Evolutionary conservation across 2,113 vertebrate species (phyloP).

Genomic region (Gallinago jamesoni): DNA sequence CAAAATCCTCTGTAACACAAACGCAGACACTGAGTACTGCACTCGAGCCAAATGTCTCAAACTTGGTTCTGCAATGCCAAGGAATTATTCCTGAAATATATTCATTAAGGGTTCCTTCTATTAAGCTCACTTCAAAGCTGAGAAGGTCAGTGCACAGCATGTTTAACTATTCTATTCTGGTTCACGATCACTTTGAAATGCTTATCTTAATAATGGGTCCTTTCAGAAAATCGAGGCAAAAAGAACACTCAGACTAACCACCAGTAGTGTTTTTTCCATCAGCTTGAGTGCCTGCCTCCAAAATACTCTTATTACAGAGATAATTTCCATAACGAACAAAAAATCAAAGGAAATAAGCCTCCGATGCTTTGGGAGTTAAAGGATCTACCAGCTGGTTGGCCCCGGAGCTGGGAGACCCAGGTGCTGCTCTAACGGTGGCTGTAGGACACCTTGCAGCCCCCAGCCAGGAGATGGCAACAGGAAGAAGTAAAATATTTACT

Average conservation of each 20-base stretch:
- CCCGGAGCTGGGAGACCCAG: background rate
- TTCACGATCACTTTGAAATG: background rate
- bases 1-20: background rate
- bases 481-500: background rate
- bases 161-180: background rate
- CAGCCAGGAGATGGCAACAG: background rate
- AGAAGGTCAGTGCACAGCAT: background rate
- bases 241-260: background rate
- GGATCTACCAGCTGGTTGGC: background rate
- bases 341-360: background rate
- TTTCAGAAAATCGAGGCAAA: background rate
- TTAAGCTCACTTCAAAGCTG: background rate
- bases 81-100: background rate
- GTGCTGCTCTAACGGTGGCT: background rate
- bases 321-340: background rate
- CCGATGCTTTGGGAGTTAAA: background rate
- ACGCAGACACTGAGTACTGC: background rate
- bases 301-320: background rate
- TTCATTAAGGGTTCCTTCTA: background rate
- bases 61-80: background rate
- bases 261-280: background rate
- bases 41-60: background rate
- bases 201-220: background rate
- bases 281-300: background rate
- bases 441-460: background rate